phyloP scores from a whole-genome alignment of 2,113 vertebrate genomes.

The Callithrix jacchus region DNA sequence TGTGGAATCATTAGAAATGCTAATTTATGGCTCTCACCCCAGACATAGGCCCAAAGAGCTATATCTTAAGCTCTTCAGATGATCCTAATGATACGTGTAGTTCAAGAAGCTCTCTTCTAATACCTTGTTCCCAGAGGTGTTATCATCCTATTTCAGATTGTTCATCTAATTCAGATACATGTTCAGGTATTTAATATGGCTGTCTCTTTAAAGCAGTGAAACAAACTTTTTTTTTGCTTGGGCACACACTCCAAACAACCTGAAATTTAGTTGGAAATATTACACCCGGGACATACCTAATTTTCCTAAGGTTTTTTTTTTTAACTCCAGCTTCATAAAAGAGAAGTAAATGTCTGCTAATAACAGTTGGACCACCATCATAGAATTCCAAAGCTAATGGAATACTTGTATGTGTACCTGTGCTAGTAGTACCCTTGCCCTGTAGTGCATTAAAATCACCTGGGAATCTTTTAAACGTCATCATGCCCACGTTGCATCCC shows the following conservation, averaged over 20 bases:
- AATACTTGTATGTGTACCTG: background rate
- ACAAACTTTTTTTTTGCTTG: background rate
- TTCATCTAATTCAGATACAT: background rate
- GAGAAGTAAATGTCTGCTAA: background rate
- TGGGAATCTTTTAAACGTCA: background rate
- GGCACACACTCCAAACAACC: background rate
- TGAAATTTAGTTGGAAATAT: background rate
- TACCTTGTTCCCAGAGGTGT: background rate
- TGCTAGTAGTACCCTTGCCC: background rate
- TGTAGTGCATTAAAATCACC: background rate
- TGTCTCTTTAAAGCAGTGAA: background rate
- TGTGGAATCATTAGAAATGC: background rate
- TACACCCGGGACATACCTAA: background rate
- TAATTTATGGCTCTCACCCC: background rate
- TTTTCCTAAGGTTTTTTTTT: background rate
- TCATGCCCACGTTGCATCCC: background rate
- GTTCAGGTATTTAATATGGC: background rate
- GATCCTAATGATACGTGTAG: background rate
- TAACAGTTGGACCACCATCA: background rate
- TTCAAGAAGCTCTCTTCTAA: background rate
- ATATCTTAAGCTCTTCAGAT: background rate
- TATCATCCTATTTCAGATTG: background rate
- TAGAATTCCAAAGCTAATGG: slow-evolving; percentile 10
- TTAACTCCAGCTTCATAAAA: background rate
- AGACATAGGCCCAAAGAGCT: background rate